Evolutionary conservation across 2,113 vertebrate genomes (phyloP), one percentile per base, ranked within the genome.

Genomic region (Poicephalus gulielmi): DNA sequence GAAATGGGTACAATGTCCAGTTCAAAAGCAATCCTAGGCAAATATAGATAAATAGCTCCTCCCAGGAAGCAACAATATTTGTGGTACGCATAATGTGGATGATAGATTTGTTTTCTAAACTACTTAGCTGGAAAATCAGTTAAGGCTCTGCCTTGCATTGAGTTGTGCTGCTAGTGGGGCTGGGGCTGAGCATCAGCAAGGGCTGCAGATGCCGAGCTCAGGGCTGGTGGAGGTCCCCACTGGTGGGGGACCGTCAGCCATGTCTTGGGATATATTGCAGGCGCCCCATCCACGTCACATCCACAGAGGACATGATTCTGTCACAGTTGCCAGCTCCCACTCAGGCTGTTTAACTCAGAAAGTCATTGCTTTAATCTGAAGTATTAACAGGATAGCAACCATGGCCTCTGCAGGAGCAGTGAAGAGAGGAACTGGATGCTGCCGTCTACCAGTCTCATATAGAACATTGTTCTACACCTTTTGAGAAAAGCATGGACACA

Each of bases 1-100:
- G 89, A 95, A 94, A 95, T 64, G 41, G 75, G 95, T 96, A 96
- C 93, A 95, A 97, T 52, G 92, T 91, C 93, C 93, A 6, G 60
- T 85, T 87, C 71, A 81, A 81, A 94, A 88, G 74, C 78, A 83
- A 74, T 91, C 57, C n/a, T 70, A 88, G 27, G 74, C 67, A 94
- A 90, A 94, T 74, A 76, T 7, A 94, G 86, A 94, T 67, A 94
- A 92, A 91, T 62, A 91, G 17, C 71, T 91, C 49, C 74, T 96
- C 80, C 77, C 2, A 8, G 68, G 67, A 91, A 93, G 71, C 0
- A 0, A 83, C 73, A 95, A 81, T 82, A 89, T 92, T 95, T 94
- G 86, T 78, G 73, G 0, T 4, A 82, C 66, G 30, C 3, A 1
- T 71, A 84, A 83, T 2, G 1, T 6, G 9, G 55, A 86, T 68